Conservation (phyloP, 2,113 vertebrate species). For the Neolamprologus brichardi region DNA sequence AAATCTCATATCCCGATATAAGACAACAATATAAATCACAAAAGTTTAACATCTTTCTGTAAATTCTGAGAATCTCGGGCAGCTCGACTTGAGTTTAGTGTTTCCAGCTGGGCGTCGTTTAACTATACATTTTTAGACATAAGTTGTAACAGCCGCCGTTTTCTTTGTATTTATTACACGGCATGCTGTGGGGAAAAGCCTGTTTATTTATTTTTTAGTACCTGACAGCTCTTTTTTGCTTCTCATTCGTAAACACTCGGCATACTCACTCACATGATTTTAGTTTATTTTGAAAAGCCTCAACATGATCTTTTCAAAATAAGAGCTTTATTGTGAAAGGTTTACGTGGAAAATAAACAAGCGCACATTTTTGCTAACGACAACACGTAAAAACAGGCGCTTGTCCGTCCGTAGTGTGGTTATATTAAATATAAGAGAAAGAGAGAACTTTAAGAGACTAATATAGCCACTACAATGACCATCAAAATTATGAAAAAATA, state of each 20-base stretch:
- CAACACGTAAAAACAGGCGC: neutral
- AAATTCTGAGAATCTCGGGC: neutral
- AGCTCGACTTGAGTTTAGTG: fast-evolving
- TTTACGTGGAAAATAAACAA: neutral
- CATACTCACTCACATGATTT: neutral
- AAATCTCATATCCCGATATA: neutral
- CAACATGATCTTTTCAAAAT: neutral
- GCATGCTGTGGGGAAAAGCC: fast-evolving
- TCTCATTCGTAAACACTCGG: fast-evolving
- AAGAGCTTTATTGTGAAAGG: neutral
- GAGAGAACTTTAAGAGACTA: neutral
- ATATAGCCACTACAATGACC: neutral
- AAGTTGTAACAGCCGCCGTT: neutral
- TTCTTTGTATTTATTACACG: neutral
- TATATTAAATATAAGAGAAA: neutral
- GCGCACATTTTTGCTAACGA: neutral
- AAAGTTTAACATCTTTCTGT: neutral
- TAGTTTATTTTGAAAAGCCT: neutral
- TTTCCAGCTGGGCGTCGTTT: neutral
- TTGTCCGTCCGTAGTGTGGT: neutral
- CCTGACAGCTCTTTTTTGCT: neutral
- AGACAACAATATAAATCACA: neutral
- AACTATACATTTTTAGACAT: neutral
- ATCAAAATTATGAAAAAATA: neutral
- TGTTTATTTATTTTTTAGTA: fast-evolving